Base-by-base conservation (phyloP, 2,113 vertebrate species). In the Saguinus imperator region DNA sequence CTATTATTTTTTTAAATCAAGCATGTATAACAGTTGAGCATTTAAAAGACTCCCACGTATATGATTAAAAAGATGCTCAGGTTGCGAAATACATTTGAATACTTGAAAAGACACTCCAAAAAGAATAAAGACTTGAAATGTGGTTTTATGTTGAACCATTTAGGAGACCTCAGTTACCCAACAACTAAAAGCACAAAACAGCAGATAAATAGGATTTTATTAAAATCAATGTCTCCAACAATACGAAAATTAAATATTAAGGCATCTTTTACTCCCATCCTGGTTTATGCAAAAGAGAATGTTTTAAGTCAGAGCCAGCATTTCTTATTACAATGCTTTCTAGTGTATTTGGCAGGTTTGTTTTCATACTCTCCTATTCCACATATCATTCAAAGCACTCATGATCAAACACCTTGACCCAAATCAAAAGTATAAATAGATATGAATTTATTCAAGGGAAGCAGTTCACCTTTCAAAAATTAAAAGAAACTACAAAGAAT, bases 161-260 rank as follows among this genome's bases (percentile, higher is more conserved):
- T 35, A 82, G 90, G 91, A 92, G 72, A 95, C 77, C 20, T 84
- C 57, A 76, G 58, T 86, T 83, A 83, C 40, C 68, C 43, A 93
- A 94, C 55, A 72, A 95, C 81, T 13, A 85, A 89, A 93, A 96
- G 61, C 48, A 79, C 18, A 83, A 29, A 92, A 86, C 16, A 96
- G 95, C 89, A 96, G 93, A 97, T 97, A 98, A 98, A 98, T 94
- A 98, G 45, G 75, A 72, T 97, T 98, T 98, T 98, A 98, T 98
- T 98, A 97, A 98, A 98, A 95, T 96, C 81, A 80, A 4, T 57
- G 94, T 94, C 92, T 97, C 89, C 91, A 95, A 25, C 94, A 98
- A 96, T 90, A 97, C 91, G 98, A 94, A 98, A 97, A 97, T 93
- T 96, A 97, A 98, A 87, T 93, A 98, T 98, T 98, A 98, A 98